Percentiles rank a stretch among this genome's conserved stretches.
These are phyloP conservation scores for Channa striata DNA, from an alignment of 2,797 vertebrate species.

Conservation along the genomic window DNA sequence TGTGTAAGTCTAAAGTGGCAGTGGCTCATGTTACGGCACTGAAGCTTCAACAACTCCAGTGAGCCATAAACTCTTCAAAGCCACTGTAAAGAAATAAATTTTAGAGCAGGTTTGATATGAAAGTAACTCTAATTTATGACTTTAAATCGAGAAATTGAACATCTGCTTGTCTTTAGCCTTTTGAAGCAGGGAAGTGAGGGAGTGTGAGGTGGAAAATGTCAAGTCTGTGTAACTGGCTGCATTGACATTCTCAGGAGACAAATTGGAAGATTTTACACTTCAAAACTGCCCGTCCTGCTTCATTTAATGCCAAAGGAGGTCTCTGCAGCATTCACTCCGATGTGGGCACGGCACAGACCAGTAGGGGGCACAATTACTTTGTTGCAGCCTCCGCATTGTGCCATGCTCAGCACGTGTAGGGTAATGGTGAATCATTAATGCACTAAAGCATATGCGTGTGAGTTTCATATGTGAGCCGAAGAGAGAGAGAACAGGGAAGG, in stretches of 20 bases:
- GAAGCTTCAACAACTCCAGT: slow-evolving; percentile 14
- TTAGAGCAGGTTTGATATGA: slow-evolving; percentile 50
- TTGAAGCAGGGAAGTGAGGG: slow-evolving; percentile 49
- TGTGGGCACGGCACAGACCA: slow-evolving; percentile 40
- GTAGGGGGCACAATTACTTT: slow-evolving; percentile 79
- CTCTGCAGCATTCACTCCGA: slow-evolving; percentile 48
- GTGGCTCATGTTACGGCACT: slow-evolving; percentile 5
- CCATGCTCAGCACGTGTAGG: slow-evolving; percentile 33
- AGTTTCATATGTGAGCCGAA: slow-evolving; percentile 8
- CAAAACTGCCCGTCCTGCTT: slow-evolving; percentile 75
- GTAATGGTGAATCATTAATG: slow-evolving; percentile 53
- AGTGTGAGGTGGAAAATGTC: slow-evolving; percentile 70
- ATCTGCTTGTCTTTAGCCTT: slow-evolving; percentile 66
- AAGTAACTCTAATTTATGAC: slow-evolving; percentile 52
- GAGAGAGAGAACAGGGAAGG: slow-evolving; percentile 18
- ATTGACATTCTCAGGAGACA: slow-evolving; percentile 79
- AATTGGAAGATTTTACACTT: slow-evolving; percentile 77
- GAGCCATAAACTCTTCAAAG: slow-evolving; percentile 30
- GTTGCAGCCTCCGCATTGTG: slow-evolving; percentile 41
- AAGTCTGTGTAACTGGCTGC: slow-evolving; percentile 72
- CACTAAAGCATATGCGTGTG: slow-evolving; percentile 6
- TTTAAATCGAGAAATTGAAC: slow-evolving; percentile 61
- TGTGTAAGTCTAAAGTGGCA: not conserved
- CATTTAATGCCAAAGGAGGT: slow-evolving; percentile 75
- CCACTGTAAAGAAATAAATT: slow-evolving; percentile 27